Evolutionary conservation across 2,113 vertebrate species (phyloP).

Genomic region (Austrofundulus limnaeus): DNA sequence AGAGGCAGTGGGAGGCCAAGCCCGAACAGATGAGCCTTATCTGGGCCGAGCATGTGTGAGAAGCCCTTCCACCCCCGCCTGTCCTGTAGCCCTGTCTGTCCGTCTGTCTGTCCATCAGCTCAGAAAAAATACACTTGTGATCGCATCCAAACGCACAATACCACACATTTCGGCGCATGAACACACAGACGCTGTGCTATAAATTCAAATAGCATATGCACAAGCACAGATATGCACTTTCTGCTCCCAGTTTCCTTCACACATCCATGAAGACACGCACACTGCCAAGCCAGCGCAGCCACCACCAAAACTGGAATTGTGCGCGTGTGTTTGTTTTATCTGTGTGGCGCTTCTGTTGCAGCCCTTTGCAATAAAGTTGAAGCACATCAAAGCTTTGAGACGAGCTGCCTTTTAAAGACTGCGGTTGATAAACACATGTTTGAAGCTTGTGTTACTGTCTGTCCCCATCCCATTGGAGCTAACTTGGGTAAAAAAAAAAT

Average conservation of each 20-base stretch:
- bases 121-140: slow-evolving; percentile 54
- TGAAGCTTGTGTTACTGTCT: slow-evolving; percentile 41
- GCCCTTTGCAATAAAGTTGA: slow-evolving; percentile 58
- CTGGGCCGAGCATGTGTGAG: slow-evolving; percentile 78
- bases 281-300: slow-evolving; percentile 46
- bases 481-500: slow-evolving; percentile 29
- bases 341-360: slow-evolving; percentile 47
- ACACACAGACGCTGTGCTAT: slow-evolving; percentile 10
- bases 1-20: slow-evolving; percentile 72
- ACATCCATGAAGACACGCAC: slow-evolving; percentile 28
- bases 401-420: slow-evolving; percentile 58
- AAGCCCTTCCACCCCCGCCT: slow-evolving; percentile 65
- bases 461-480: slow-evolving; percentile 48
- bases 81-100: slow-evolving; percentile 65
- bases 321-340: slow-evolving; percentile 53
- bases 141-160: slow-evolving; percentile 40
- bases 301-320: slow-evolving; percentile 28
- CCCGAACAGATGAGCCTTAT: slow-evolving; percentile 79
- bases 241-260: slow-evolving; percentile 30
- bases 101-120: slow-evolving; percentile 64
- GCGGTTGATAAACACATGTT: slow-evolving; percentile 65
- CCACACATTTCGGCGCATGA: neutral
- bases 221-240: slow-evolving; percentile 46
- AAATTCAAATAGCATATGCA: slow-evolving; percentile 38
- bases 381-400: slow-evolving; percentile 61